These are phyloP conservation scores for Serrognathus titanus DNA, from an alignment of 2,888 invertebrate genomes.

Conservation along the genomic window DNA sequence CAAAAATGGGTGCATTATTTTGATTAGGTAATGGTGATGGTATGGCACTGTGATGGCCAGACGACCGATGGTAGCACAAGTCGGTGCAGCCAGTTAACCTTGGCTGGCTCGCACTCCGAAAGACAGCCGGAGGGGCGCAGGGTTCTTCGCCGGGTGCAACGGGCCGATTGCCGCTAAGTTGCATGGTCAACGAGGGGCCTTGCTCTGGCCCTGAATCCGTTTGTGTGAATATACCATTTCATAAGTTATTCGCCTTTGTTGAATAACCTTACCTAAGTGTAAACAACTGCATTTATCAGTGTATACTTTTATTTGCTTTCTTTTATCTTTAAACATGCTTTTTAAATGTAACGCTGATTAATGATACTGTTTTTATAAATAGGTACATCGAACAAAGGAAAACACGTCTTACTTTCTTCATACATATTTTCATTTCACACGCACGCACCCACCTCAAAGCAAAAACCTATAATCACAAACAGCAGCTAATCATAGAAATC, in stretches of 20 bases:
- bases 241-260: constrained; percentile 25
- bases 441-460: too few species aligned
- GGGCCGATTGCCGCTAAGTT: constrained; percentile 24
- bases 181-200: constrained; percentile 30
- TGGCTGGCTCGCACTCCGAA: constrained; percentile 27
- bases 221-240: constrained; percentile 27
- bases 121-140: constrained; percentile 23
- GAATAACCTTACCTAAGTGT: constrained; percentile 23
- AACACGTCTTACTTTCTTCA: too few species aligned
- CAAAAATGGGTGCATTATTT: constrained; percentile 7
- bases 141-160: constrained; percentile 26
- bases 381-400: too few species aligned
- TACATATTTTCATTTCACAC: too few species aligned
- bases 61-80: constrained; percentile 24
- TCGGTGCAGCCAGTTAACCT: constrained; percentile 32
- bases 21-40: constrained; percentile 24
- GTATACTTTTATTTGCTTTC: constrained; percentile 9
- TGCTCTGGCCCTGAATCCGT: constrained; percentile 31
- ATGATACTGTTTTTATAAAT: too few species aligned
- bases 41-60: constrained; percentile 27
- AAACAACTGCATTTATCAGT: constrained; percentile 18
- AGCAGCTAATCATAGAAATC: too few species aligned
- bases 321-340: neutral
- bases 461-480: too few species aligned
- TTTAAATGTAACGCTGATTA: too few species aligned